These are phyloP conservation scores for Pteruthius melanotis DNA, from an alignment of 2,113 vertebrate genomes.

Conservation along the genomic window DNA sequence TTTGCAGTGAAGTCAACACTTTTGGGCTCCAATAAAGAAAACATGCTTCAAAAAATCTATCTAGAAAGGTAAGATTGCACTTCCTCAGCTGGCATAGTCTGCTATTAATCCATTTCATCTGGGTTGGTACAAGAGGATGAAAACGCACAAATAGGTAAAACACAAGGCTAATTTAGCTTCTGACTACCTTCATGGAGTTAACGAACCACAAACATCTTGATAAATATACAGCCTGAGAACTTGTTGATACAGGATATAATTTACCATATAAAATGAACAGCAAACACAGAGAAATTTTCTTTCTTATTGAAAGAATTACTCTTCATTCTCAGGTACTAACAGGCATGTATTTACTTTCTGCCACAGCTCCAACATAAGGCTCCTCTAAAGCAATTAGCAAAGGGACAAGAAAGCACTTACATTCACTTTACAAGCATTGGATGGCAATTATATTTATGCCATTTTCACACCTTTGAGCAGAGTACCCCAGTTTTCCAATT, in stretches of 20 bases:
- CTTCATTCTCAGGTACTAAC: neutral
- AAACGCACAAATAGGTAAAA: neutral
- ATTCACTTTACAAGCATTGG: neutral
- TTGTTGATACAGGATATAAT: neutral
- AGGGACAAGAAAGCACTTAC: neutral
- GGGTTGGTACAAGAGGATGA: neutral
- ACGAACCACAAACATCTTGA: neutral
- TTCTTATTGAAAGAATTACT: neutral
- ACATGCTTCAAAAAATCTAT: neutral
- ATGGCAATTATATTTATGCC: neutral
- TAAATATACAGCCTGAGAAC: neutral
- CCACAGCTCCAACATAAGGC: neutral
- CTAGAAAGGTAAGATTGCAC: neutral
- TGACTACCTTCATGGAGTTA: neutral
- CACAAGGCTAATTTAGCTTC: neutral
- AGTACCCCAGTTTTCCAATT: neutral
- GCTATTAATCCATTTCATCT: neutral
- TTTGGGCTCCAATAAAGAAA: neutral
- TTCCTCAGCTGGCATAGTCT: neutral
- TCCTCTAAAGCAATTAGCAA: slow-evolving; percentile 5
- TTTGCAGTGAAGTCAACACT: neutral
- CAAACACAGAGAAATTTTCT: neutral
- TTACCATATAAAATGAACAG: neutral
- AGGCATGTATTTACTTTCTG: neutral
- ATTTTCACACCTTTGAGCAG: neutral